Base-by-base conservation (phyloP, 2,888 invertebrate species). In the Hydriomena furcata region DNA sequence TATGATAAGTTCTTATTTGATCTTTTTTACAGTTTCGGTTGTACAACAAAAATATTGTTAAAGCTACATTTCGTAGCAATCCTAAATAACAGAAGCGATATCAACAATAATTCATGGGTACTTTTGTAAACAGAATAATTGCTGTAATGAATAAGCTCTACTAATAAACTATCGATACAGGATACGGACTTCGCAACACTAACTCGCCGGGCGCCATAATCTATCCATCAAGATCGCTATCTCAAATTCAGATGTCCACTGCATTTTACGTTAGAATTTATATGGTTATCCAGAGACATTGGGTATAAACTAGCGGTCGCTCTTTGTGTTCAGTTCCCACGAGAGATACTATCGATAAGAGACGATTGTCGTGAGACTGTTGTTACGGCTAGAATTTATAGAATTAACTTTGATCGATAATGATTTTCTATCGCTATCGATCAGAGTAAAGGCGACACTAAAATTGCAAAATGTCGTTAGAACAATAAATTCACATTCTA, bases 211-310 rank as follows among this genome's bases (percentile, higher is more conserved):
- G 70, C 70, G 68, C 72, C 71, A 67, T 74, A 73, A 79, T 79
- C 75, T 78, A 76, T 80, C 76, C 69, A 80, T 82, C 82, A 79
- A 79, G 83, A 86, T 84, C 43, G 52, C 60, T 77, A 83, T 84
- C 82, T 62, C 61, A 63, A 69, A 77, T 79, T 76, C 70, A 78
- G 74, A 77, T 77, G 73, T 73, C 63, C 69, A 71, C 62, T 69
- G 73, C 74, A 70, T 78, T 76, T 77, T 72, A 68, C 67, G 63
- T 63, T 65, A 67, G 69, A 72, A 73, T 77, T 73, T 77, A 77
- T 78, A 76, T 73, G 69, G 75, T 68, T 71, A 72, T 68, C 65
- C 60, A 34, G 42, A 43, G 46, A 52, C 46, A 47, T 42, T 43
- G 38, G 34, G 43, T 50, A 78, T 81, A 76, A 80, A 77, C 63